A percentile compares a stretch with the other conserved stretches of the same genome.
Evolutionary conservation across 2,888 invertebrate species (phyloP).

Genomic region (Erebia aethiops): DNA sequence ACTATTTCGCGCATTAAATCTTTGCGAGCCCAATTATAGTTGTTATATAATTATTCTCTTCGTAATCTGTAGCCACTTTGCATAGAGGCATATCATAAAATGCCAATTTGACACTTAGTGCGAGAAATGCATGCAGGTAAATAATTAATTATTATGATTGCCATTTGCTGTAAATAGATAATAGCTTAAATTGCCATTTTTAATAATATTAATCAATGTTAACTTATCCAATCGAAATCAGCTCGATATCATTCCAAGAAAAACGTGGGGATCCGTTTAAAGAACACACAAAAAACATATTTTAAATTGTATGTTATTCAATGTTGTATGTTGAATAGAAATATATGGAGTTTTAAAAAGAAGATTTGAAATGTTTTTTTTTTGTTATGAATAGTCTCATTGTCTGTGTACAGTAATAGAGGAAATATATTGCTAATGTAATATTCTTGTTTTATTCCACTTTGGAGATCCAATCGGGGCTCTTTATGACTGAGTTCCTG

Average conservation of each 20-base stretch:
- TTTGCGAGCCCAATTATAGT: slow-evolving; percentile 58
- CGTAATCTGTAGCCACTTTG: slow-evolving; percentile 48
- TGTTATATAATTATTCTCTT: slow-evolving; percentile 54
- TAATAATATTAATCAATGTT: slow-evolving; percentile 44
- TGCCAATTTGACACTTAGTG: slow-evolving; percentile 32
- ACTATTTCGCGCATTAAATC: slow-evolving; percentile 42
- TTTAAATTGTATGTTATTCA: slow-evolving; percentile 71
- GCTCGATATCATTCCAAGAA: slow-evolving; percentile 78
- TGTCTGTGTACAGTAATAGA: slow-evolving; percentile 75
- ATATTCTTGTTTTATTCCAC: slow-evolving; percentile 59
- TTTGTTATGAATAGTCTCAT: slow-evolving; percentile 59
- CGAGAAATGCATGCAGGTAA: slow-evolving; percentile 29
- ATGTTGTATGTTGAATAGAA: slow-evolving; percentile 78
- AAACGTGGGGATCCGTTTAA: slow-evolving; percentile 57
- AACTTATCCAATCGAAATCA: slow-evolving; percentile 56
- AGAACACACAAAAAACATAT: slow-evolving; percentile 54
- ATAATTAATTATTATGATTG: slow-evolving; percentile 32
- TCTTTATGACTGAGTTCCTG: slow-evolving; percentile 51
- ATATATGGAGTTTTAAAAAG: slow-evolving; percentile 71
- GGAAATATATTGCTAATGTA: slow-evolving; percentile 72
- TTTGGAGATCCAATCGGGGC: slow-evolving; percentile 31
- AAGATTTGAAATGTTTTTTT: slow-evolving; percentile 56
- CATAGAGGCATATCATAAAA: slow-evolving; percentile 26
- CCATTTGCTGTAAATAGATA: slow-evolving; percentile 48
- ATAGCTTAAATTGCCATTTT: slow-evolving; percentile 48